Conservation (phyloP, 2,888 invertebrate genomes). For the Choreutis nemorana region DNA sequence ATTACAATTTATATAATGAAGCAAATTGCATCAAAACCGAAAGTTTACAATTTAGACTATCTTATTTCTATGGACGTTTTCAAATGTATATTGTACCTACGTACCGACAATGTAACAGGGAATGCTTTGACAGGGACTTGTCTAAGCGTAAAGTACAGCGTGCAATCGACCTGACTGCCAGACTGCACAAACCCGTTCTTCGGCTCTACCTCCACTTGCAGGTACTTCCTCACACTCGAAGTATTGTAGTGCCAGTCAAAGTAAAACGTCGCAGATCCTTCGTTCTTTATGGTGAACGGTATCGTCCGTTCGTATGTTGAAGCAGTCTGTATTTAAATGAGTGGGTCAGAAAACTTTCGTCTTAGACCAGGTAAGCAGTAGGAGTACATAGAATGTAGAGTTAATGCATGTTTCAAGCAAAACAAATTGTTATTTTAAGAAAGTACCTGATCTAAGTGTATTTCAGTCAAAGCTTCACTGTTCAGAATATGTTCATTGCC, state of each 20-base stretch:
- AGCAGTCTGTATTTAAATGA: conserved; percentile 31
- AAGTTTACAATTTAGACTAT: too few relatives aligned
- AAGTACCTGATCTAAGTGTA: conserved; percentile 51
- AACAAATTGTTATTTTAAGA: conserved; percentile 1
- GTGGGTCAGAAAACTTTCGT: not conserved
- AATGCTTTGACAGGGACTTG: conserved; percentile 46
- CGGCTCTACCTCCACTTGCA: conserved; percentile 40
- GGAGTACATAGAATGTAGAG: not conserved
- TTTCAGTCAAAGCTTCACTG: conserved; percentile 40
- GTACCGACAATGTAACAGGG: conserved; percentile 38
- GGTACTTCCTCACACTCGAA: conserved; percentile 38
- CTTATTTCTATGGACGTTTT: too few relatives aligned
- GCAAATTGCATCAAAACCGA: too few relatives aligned
- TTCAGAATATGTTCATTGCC: conserved; percentile 41
- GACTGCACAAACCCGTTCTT: conserved; percentile 39
- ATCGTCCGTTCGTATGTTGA: conserved; percentile 48
- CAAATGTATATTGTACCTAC: conserved; percentile 13
- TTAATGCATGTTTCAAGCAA: not conserved
- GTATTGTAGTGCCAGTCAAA: conserved; percentile 44
- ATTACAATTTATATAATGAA: too few relatives aligned
- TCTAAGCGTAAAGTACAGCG: conserved; percentile 36
- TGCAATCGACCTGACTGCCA: conserved; percentile 33
- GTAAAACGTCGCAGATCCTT: conserved; percentile 51
- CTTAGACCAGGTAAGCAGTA: not conserved
- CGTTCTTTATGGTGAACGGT: conserved; percentile 43